These are phyloP conservation scores for Vultur gryphus DNA, from an alignment of 2,797 vertebrate genomes.

Conservation along the genomic window DNA sequence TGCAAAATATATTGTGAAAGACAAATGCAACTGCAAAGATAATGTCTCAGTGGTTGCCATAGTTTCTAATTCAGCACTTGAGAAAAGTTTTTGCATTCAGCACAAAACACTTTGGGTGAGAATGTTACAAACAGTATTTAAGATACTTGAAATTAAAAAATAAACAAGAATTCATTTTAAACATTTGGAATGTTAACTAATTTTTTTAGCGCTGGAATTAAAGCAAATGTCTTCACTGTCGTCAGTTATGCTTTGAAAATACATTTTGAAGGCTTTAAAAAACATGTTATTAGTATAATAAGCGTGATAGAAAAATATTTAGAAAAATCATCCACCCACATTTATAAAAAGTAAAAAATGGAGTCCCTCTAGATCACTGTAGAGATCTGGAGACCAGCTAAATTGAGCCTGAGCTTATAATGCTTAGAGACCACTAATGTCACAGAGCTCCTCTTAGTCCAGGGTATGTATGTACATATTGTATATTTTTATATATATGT, in stretches of 20 bases:
- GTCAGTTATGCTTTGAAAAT: neutral
- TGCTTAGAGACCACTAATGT: neutral
- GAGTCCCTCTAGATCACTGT: neutral
- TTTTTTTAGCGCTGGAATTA: neutral
- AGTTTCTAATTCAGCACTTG: constrained; percentile 25
- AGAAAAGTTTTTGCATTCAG: constrained; percentile 17
- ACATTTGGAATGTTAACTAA: neutral
- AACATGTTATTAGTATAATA: neutral
- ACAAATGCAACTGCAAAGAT: neutral
- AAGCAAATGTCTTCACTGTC: neutral
- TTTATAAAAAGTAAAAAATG: neutral
- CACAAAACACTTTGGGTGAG: neutral
- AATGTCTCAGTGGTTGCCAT: constrained; percentile 25
- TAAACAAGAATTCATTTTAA: neutral
- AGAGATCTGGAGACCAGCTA: neutral
- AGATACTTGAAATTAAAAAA: neutral
- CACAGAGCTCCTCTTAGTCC: neutral
- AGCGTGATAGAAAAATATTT: neutral
- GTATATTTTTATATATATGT: neutral
- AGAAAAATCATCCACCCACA: neutral
- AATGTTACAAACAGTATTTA: neutral
- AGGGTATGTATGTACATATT: neutral
- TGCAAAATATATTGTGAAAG: neutral
- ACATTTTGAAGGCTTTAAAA: neutral
- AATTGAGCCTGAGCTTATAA: neutral